Percentiles rank a stretch among this genome's conserved stretches.
phyloP scores from a whole-genome alignment of 2,888 invertebrate genomes.

The Tipula unca region DNA sequence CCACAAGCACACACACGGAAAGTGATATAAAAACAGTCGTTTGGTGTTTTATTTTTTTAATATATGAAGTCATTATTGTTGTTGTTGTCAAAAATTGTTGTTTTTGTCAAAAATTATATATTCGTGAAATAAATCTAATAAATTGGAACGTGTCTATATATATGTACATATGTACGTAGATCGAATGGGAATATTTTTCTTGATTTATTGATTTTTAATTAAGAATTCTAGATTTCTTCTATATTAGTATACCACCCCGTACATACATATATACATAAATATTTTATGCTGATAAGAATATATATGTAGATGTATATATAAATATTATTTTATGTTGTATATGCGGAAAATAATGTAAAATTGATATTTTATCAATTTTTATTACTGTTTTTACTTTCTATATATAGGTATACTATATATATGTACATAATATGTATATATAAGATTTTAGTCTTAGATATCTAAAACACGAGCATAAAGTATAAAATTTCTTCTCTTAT shows the following conservation, averaged over 20 bases:
- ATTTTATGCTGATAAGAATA: background rate
- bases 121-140: background rate
- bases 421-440: background rate
- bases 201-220: slow-evolving; percentile 8
- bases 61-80: background rate
- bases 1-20: background rate
- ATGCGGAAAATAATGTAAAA: background rate
- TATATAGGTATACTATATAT: background rate
- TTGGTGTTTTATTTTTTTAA: background rate
- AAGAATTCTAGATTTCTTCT: background rate
- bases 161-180: background rate
- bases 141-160: background rate
- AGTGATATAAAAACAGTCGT: background rate
- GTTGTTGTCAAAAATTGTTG: background rate
- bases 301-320: background rate
- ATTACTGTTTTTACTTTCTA: background rate
- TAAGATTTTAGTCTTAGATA: background rate
- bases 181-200: background rate
- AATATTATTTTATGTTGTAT: background rate
- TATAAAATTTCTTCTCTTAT: background rate
- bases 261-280: background rate
- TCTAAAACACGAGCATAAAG: background rate
- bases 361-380: slow-evolving; percentile 8
- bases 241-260: background rate
- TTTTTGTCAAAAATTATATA: background rate